Evolutionary conservation across 2,888 invertebrate species (phyloP).

Genomic region (Cylloceria caligata): DNA sequence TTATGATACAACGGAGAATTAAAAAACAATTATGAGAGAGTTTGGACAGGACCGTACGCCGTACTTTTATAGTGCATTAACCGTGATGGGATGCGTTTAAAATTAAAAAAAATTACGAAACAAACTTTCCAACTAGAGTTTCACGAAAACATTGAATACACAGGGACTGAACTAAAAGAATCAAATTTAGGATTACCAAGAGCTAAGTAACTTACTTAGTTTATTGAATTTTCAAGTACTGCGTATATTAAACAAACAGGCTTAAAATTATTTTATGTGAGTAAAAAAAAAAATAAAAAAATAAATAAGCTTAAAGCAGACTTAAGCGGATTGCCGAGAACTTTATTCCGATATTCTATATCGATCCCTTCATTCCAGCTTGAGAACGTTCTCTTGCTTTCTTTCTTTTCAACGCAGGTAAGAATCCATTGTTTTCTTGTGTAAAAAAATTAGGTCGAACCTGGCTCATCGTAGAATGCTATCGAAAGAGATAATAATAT

Average conservation of each 20-base stretch:
- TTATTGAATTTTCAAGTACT: neutral
- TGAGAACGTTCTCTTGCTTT: conserved; percentile 12
- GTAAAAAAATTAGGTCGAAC: conserved; percentile 53
- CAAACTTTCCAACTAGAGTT: neutral
- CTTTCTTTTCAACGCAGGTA: conserved; percentile 29
- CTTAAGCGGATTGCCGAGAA: conserved; percentile 52
- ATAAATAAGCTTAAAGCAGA: neutral
- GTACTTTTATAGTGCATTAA: neutral
- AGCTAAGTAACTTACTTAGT: neutral
- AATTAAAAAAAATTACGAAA: neutral
- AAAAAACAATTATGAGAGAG: neutral
- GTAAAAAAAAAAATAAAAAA: conserved; percentile 21
- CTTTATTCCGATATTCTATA: conserved; percentile 39
- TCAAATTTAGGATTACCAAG: conserved; percentile 2
- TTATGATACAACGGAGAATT: conserved; percentile 31
- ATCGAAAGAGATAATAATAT: conserved; percentile 18
- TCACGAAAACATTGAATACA: neutral
- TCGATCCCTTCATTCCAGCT: conserved; percentile 44
- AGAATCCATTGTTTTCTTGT: conserved; percentile 61
- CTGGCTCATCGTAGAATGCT: conserved; percentile 30
- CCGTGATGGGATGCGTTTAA: neutral
- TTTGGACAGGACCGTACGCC: neutral
- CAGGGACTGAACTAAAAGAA: neutral
- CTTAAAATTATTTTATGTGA: neutral
- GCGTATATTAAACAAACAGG: neutral